These are phyloP conservation scores for Trachelus iudaicus DNA, from an alignment of 2,888 invertebrate genomes.

Conservation along the genomic window DNA sequence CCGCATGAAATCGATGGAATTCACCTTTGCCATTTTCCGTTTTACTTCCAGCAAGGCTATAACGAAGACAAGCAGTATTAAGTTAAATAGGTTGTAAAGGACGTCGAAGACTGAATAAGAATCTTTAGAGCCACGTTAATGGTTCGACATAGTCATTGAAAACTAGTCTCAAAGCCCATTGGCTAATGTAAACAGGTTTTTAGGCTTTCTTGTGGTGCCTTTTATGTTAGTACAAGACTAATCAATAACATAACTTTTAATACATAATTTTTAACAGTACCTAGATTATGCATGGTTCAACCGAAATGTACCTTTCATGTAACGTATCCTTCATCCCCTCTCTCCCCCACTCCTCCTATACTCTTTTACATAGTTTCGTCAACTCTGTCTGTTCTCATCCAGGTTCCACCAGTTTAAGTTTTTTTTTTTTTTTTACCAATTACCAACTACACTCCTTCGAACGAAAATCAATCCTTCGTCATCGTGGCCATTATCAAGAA, in stretches of 20 bases:
- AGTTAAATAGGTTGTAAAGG: conserved; percentile 50
- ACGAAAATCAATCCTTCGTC: neutral
- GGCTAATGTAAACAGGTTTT: conserved; percentile 49
- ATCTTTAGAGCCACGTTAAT: conserved; percentile 38
- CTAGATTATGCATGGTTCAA: conserved; percentile 23
- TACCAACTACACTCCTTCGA: conserved; percentile 11
- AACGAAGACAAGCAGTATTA: conserved; percentile 22
- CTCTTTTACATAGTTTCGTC: neutral
- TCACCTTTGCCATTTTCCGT: neutral
- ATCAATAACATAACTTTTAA: conserved; percentile 33
- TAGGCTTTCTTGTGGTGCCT: conserved; percentile 56
- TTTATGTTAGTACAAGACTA: conserved; percentile 52
- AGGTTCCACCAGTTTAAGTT: neutral
- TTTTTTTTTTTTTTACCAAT: neutral
- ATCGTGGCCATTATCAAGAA: neutral
- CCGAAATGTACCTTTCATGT: neutral
- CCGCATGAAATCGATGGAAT: conserved; percentile 29
- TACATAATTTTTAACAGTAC: conserved; percentile 31
- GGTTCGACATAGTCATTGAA: conserved; percentile 61
- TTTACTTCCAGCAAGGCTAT: conserved; percentile 7
- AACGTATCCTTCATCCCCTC: neutral
- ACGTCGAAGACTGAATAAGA: conserved; percentile 60
- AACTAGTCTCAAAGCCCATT: conserved; percentile 61
- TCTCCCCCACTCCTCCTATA: neutral
- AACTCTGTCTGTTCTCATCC: neutral